Conservation (phyloP, 2,113 vertebrate genomes). For the Dunckerocampus dactyliophorus region DNA sequence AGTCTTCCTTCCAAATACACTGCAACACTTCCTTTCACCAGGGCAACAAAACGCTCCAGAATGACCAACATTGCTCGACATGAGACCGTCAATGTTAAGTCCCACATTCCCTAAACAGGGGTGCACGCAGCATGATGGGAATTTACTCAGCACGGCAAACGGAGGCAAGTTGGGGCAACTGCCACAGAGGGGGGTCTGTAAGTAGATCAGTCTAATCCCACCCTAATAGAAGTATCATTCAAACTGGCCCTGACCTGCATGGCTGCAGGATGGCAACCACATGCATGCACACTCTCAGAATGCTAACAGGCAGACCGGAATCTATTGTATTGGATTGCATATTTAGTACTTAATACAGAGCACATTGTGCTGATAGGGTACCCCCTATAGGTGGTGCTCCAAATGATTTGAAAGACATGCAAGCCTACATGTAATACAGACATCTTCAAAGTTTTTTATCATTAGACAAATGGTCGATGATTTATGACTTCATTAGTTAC, state of each 20-base stretch:
- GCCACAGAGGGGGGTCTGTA: constrained; percentile 71
- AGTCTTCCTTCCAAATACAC: constrained; percentile 11
- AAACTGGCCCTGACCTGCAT: constrained; percentile 51
- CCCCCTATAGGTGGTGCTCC: no score
- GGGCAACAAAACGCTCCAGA: constrained; percentile 39
- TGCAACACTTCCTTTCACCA: constrained; percentile 35
- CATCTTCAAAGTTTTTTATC: no score
- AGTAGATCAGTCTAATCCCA: constrained; percentile 72
- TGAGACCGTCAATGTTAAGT: constrained; percentile 55
- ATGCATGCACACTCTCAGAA: neutral
- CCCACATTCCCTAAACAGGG: constrained; percentile 60
- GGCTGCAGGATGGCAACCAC: constrained; percentile 17
- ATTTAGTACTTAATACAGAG: neutral
- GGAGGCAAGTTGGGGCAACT: constrained; percentile 71
- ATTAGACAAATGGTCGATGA: no score
- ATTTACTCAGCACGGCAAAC: constrained; percentile 68
- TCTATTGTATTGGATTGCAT: no score
- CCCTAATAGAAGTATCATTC: constrained; percentile 73
- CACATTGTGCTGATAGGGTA: no score
- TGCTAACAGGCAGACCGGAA: neutral
- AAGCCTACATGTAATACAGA: no score
- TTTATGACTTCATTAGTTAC: no score
- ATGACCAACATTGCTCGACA: constrained; percentile 51
- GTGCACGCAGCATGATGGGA: constrained; percentile 64
- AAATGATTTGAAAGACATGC: no score